These are phyloP conservation scores for Drosophila parvula DNA, from an alignment of 1,140 invertebrate genomes.

Conservation along the genomic window DNA sequence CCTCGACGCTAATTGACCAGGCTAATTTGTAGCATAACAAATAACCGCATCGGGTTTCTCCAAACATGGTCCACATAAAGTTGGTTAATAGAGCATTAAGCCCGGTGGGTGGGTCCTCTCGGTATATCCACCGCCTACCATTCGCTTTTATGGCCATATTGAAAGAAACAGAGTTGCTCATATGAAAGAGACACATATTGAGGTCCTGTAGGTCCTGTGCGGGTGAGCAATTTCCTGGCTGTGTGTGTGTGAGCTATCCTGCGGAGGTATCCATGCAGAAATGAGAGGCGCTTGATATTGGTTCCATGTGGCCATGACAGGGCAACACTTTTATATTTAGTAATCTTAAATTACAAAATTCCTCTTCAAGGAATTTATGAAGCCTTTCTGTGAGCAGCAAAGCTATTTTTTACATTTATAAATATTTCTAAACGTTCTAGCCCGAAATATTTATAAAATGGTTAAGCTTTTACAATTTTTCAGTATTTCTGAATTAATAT, in stretches of 20 bases:
- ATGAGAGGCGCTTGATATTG: conserved; percentile 29
- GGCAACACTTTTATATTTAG: conserved; percentile 21
- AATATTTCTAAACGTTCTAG: too few relatives aligned
- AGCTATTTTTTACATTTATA: too few relatives aligned
- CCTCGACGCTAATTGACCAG: conserved; percentile 62
- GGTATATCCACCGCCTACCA: conserved; percentile 1
- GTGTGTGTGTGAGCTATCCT: not conserved
- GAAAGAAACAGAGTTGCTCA: conserved; percentile 14
- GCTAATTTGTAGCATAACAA: conserved; percentile 72
- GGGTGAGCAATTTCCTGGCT: conserved; percentile 17
- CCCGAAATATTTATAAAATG: too few relatives aligned
- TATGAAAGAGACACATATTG: conserved; percentile 25
- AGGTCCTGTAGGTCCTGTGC: conserved; percentile 36
- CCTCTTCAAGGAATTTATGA: not conserved
- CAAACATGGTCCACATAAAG: conserved; percentile 46
- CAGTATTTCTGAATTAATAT: too few relatives aligned
- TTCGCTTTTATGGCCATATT: conserved; percentile 51
- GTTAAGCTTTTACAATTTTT: too few relatives aligned
- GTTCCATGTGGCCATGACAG: conserved; percentile 8
- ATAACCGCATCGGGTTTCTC: conserved; percentile 49
- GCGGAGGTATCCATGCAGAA: conserved; percentile 39
- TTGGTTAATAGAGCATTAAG: conserved; percentile 65
- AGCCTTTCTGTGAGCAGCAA: not conserved
- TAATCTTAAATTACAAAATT: conserved; percentile 14
- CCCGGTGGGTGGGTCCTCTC: not conserved